Evolutionary conservation across 2,888 invertebrate species (phyloP).

Genomic region (Crepidodera aurea): DNA sequence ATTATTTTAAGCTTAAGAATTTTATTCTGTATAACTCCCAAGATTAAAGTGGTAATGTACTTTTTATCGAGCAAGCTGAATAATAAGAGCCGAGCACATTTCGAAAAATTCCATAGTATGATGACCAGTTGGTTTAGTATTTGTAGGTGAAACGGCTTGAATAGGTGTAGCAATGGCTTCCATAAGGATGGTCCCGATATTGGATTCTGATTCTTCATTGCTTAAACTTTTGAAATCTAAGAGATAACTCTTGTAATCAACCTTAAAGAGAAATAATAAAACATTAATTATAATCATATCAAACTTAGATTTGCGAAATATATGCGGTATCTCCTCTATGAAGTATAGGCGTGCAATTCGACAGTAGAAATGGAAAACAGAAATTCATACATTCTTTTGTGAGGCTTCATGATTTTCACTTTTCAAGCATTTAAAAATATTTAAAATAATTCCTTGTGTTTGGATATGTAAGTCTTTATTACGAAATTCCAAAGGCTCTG

Average conservation of each 20-base stretch:
- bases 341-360: too few relatives aligned
- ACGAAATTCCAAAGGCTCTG: too few relatives aligned
- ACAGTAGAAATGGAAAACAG: too few relatives aligned
- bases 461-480: too few relatives aligned
- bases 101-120: constrained; percentile 99
- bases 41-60: too few relatives aligned
- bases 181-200: constrained; percentile 55
- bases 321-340: too few relatives aligned
- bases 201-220: constrained; percentile 72
- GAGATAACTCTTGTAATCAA: constrained; percentile 96
- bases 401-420: too few relatives aligned
- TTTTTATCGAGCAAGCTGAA: constrained; percentile 91
- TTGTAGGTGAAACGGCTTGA: constrained; percentile 42
- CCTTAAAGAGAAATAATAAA: constrained; percentile 66
- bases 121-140: constrained; percentile 69
- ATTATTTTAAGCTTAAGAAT: too few relatives aligned
- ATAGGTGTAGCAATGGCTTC: constrained; percentile 58
- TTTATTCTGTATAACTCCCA: too few relatives aligned
- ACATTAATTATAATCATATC: neutral
- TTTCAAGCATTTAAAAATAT: too few relatives aligned
- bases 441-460: too few relatives aligned
- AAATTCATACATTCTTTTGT: too few relatives aligned
- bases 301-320: constrained; percentile 2
- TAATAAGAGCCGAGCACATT: constrained; percentile 99
- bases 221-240: constrained; percentile 97